Evolutionary conservation across 2,113 vertebrate species (phyloP).

Genomic region (Apteryx owenii): DNA sequence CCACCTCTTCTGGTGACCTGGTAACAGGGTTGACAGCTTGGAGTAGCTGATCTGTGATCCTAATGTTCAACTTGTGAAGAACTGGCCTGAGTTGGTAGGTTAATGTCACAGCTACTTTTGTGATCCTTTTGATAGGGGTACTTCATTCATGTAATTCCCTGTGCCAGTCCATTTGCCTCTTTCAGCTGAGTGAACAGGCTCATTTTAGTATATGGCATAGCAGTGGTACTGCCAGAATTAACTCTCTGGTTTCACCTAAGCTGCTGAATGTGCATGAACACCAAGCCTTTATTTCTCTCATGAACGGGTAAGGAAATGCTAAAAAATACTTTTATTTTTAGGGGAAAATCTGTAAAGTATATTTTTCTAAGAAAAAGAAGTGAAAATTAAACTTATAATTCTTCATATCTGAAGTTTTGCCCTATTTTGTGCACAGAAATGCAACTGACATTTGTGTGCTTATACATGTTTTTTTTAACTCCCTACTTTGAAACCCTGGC

Average conservation of each 20-base stretch:
- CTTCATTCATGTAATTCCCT: not conserved
- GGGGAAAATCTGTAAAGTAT: not conserved
- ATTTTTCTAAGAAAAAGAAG: not conserved
- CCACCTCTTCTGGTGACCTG: not conserved
- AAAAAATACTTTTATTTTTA: not conserved
- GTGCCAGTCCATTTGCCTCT: not conserved
- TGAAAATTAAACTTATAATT: not conserved
- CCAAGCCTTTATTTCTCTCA: not conserved
- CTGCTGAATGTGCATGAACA: not conserved
- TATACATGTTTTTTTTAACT: not conserved
- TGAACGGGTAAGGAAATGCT: not conserved
- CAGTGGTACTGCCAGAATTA: not conserved
- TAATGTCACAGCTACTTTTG: not conserved
- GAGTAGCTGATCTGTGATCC: not conserved
- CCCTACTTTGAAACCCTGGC: not conserved
- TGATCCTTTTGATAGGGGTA: accelerated
- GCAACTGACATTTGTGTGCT: not conserved
- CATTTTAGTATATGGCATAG: accelerated
- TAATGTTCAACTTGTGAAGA: not conserved
- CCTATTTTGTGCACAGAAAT: not conserved
- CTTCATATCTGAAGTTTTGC: not conserved
- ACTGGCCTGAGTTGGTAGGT: not conserved
- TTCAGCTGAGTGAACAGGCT: not conserved
- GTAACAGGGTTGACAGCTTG: not conserved
- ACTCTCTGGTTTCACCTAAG: not conserved